phyloP scores from a whole-genome alignment of 2,888 invertebrate species.

The Macrosoma leucophasiata region DNA sequence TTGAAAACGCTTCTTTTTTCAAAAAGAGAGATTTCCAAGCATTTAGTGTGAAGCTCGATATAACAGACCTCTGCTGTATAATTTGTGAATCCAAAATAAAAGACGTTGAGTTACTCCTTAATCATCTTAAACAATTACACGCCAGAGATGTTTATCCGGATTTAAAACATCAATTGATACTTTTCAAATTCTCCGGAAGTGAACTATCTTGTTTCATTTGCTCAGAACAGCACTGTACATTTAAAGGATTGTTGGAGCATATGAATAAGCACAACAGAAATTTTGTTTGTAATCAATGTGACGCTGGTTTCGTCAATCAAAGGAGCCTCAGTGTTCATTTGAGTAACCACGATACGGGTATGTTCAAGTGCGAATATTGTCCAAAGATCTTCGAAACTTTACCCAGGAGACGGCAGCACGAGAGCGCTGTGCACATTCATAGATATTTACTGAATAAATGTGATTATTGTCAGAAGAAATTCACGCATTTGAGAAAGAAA shows the following conservation, averaged over 20 bases:
- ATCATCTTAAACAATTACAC: constrained; percentile 26
- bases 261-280: constrained; percentile 38
- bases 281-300: constrained; percentile 33
- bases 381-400: constrained; percentile 48
- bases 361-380: constrained; percentile 55
- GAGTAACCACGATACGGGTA: constrained; percentile 31
- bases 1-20: constrained; percentile 19
- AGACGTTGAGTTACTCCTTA: constrained; percentile 18
- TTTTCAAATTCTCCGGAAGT: constrained; percentile 32
- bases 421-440: constrained; percentile 42
- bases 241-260: constrained; percentile 34
- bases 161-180: constrained; percentile 30
- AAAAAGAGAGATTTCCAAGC: constrained; percentile 22
- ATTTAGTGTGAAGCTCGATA: constrained; percentile 35
- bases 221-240: constrained; percentile 26
- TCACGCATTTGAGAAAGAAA: constrained; percentile 32
- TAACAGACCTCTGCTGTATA: constrained; percentile 34
- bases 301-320: constrained; percentile 31
- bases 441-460: constrained; percentile 34
- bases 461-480: constrained; percentile 33
- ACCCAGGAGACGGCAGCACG: constrained; percentile 31
- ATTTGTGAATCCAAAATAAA: constrained; percentile 25
- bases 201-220: constrained; percentile 27
- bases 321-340: constrained; percentile 26
- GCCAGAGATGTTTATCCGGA: constrained; percentile 20